These are phyloP conservation scores for Diachrysia chrysitis DNA, from an alignment of 2,888 invertebrate genomes.

Conservation along the genomic window DNA sequence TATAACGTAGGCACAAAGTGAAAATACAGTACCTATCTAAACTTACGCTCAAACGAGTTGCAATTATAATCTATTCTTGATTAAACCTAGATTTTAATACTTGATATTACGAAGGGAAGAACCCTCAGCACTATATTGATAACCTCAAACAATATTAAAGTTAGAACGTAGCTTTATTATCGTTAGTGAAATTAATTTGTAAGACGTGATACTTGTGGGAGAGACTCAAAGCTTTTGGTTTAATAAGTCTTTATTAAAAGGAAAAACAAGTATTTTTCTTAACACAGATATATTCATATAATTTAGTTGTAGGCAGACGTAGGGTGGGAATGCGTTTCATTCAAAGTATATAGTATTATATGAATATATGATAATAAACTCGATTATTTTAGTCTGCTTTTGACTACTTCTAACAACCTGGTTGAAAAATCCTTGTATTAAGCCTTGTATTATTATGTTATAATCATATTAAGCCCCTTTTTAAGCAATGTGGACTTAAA, in stretches of 20 bases:
- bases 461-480: no score
- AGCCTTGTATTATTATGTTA: no score
- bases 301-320: no score
- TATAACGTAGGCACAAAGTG: not conserved
- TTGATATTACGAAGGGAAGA: conserved; percentile 3
- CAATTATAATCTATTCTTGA: not conserved
- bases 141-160: conserved; percentile 3
- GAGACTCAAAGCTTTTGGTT: not conserved
- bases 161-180: conserved; percentile 1
- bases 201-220: not conserved
- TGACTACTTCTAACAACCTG: no score
- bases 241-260: not conserved
- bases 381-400: no score
- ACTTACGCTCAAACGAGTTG: not conserved
- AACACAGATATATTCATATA: no score
- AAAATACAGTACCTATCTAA: not conserved
- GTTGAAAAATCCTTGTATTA: no score
- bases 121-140: conserved; percentile 3
- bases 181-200: conserved; percentile 2
- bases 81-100: conserved; percentile 7
- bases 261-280: not conserved
- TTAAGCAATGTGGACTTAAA: no score
- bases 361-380: no score
- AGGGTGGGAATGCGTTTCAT: no score
- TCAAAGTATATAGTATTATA: no score